Conservation (phyloP, 2,113 vertebrate species). For the Oreotragus oreotragus region DNA sequence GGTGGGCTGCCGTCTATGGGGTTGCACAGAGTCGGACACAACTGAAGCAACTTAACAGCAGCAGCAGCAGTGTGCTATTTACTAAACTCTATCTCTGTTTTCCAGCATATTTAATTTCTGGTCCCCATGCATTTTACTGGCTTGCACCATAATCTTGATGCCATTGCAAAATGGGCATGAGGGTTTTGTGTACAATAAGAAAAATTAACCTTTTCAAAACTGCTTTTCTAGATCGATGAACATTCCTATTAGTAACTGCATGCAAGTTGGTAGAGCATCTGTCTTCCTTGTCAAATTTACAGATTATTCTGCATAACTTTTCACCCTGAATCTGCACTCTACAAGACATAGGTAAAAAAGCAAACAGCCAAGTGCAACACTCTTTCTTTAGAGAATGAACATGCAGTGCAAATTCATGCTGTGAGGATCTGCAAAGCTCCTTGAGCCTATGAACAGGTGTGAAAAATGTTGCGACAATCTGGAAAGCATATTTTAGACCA, state of each 20-base stretch:
- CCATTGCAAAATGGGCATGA: conserved; percentile 29
- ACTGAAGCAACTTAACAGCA: too few species aligned
- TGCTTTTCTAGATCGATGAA: conserved; percentile 55
- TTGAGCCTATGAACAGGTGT: conserved; percentile 76
- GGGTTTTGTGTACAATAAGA: conserved; percentile 33
- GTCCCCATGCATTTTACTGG: conserved; percentile 39
- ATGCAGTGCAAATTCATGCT: conserved; percentile 81
- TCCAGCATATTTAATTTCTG: neutral
- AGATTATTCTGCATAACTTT: conserved; percentile 85
- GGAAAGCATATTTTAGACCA: conserved; percentile 70
- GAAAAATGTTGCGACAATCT: conserved; percentile 71
- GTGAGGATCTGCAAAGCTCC: conserved; percentile 74
- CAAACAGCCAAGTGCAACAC: conserved; percentile 64
- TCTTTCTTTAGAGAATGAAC: conserved; percentile 75
- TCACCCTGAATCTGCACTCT: conserved; percentile 78
- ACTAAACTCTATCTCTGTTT: neutral
- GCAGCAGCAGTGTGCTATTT: neutral
- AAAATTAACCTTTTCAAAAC: conserved; percentile 48
- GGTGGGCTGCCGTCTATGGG: too few species aligned
- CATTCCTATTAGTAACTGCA: conserved; percentile 68
- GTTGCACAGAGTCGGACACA: too few species aligned
- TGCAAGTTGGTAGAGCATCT: conserved; percentile 75
- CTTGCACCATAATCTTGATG: conserved; percentile 43
- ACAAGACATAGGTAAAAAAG: conserved; percentile 79
- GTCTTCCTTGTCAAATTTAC: conserved; percentile 81